Percentiles rank a stretch among this genome's conserved stretches.
phyloP scores from a whole-genome alignment of 2,888 invertebrate genomes.

The Cheilosia urbana region DNA sequence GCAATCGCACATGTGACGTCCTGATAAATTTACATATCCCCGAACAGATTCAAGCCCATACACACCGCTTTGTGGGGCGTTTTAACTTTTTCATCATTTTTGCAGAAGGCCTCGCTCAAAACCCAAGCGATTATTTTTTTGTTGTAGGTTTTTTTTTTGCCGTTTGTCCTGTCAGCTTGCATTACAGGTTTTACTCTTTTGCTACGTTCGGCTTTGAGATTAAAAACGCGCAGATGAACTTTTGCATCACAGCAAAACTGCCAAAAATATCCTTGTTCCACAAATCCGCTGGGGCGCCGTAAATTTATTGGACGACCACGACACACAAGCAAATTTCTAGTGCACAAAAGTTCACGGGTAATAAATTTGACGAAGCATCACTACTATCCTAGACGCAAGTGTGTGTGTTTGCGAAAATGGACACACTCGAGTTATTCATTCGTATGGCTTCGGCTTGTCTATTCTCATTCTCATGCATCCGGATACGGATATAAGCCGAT shows the following conservation, averaged over 20 bases:
- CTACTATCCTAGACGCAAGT: slow-evolving; percentile 10
- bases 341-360: slow-evolving; percentile 74
- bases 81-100: slow-evolving; percentile 20
- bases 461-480: not conserved
- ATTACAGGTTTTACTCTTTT: slow-evolving; percentile 57
- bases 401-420: slow-evolving; percentile 13
- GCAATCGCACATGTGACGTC: slow-evolving; percentile 64
- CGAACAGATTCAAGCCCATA: slow-evolving; percentile 38
- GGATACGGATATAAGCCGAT: not conserved
- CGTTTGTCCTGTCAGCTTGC: slow-evolving; percentile 55
- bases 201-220: slow-evolving; percentile 45
- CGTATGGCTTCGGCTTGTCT: slow-evolving; percentile 11
- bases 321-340: slow-evolving; percentile 64
- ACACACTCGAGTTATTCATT: slow-evolving; percentile 44
- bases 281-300: slow-evolving; percentile 62
- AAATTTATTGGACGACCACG: slow-evolving; percentile 69
- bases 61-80: slow-evolving; percentile 37
- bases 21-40: slow-evolving; percentile 71
- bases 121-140: slow-evolving; percentile 22
- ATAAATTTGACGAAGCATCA: slow-evolving; percentile 72
- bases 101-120: slow-evolving; percentile 21
- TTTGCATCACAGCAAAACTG: slow-evolving; percentile 73
- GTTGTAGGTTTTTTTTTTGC: slow-evolving; percentile 8
- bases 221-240: slow-evolving; percentile 72
- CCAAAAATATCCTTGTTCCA: slow-evolving; percentile 71